A percentile compares a stretch with the other conserved stretches of the same genome.
Evolutionary conservation across 2,113 vertebrate species (phyloP).

Genomic region (Proterorhinus semilunaris): DNA sequence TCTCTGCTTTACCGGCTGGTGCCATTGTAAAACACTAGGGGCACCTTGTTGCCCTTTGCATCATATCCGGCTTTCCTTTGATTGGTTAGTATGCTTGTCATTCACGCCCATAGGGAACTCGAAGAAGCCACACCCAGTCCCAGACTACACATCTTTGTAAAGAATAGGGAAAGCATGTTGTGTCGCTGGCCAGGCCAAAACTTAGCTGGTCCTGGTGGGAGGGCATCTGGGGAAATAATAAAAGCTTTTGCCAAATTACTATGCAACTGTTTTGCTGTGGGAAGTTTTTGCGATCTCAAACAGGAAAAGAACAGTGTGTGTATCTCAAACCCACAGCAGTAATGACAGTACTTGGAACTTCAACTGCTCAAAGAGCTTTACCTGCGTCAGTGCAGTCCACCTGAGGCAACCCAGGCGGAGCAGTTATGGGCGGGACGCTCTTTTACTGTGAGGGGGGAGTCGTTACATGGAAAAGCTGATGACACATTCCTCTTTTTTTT

Average conservation of each 20-base stretch:
- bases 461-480: constrained; percentile 55
- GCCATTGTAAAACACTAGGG: too few species aligned
- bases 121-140: too few species aligned
- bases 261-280: too few species aligned
- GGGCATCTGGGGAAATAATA: too few species aligned
- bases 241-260: too few species aligned
- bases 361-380: background rate
- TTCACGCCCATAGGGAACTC: too few species aligned
- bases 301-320: background rate
- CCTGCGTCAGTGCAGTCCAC: background rate
- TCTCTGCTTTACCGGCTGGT: too few species aligned
- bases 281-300: background rate
- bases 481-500: constrained; percentile 54
- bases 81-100: too few species aligned
- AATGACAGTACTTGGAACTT: background rate
- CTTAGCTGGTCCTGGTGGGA: too few species aligned
- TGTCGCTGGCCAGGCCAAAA: too few species aligned
- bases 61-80: too few species aligned
- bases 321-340: background rate
- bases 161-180: background rate
- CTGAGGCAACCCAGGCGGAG: constrained; percentile 23
- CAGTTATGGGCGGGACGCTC: constrained; percentile 33
- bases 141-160: background rate
- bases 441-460: constrained; percentile 23
- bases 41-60: too few species aligned